Percentiles rank a stretch among this genome's conserved stretches.
These are phyloP conservation scores for Tautogolabrus adspersus DNA, from an alignment of 2,113 vertebrate species.

Conservation along the genomic window DNA sequence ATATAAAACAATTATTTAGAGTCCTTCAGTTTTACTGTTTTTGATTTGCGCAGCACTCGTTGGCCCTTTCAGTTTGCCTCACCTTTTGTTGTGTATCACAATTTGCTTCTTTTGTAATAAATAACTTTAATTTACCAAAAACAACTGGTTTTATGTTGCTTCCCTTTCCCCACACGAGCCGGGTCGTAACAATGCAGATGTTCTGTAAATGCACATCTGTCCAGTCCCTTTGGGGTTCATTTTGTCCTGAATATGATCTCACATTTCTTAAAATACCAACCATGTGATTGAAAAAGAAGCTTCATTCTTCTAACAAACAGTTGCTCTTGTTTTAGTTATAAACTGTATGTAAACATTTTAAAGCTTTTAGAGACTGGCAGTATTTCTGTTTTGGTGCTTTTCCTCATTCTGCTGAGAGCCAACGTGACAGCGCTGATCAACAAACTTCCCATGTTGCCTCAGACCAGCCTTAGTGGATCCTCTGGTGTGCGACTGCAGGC, in stretches of 20 bases:
- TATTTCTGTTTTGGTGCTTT: conserved; percentile 1
- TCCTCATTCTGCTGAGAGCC: conserved; percentile 4
- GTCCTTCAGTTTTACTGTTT: too few species aligned
- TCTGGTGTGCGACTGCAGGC: background rate
- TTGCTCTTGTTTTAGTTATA: conserved; percentile 7
- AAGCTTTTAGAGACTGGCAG: conserved; percentile 25
- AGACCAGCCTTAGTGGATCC: conserved; percentile 8
- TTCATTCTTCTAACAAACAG: background rate
- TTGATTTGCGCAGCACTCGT: too few species aligned
- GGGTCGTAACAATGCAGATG: too few species aligned
- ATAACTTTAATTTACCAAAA: too few species aligned
- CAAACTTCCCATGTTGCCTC: conserved; percentile 58
- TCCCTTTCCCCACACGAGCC: too few species aligned
- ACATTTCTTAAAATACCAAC: conserved; percentile 17
- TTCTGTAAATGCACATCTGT: background rate
- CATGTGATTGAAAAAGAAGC: background rate
- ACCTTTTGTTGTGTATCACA: too few species aligned
- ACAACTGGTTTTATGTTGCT: too few species aligned
- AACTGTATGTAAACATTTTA: background rate
- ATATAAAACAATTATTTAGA: too few species aligned
- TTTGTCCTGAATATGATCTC: conserved; percentile 14
- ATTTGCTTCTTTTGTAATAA: too few species aligned
- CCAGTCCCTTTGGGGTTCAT: background rate
- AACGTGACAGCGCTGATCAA: conserved; percentile 18
- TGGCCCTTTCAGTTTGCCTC: too few species aligned